phyloP scores from a whole-genome alignment of 2,797 vertebrate species.

The Neosilurus mollespiculum region DNA sequence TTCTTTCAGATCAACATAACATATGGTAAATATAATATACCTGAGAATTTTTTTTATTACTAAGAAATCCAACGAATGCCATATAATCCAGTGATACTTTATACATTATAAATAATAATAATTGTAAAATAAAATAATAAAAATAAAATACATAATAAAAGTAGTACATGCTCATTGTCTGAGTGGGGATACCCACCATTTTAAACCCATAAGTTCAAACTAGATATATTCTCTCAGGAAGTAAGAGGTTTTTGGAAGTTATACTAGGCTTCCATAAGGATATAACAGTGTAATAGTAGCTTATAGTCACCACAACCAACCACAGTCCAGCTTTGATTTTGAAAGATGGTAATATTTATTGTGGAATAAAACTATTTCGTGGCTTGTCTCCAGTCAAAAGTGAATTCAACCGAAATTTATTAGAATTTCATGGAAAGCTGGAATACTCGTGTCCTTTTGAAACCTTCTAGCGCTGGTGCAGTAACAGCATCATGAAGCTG shows the following conservation, averaged over 20 bases:
- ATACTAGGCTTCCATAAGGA: slow-evolving; percentile 4
- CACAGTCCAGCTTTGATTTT: not conserved
- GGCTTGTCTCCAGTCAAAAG: not conserved
- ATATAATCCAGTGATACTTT: not conserved
- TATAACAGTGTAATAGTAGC: not conserved
- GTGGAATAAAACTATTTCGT: not conserved
- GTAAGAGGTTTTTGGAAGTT: not conserved
- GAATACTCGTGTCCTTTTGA: not conserved
- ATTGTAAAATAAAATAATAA: not conserved
- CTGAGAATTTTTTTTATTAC: not conserved
- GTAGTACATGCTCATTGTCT: not conserved
- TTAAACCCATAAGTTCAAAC: not conserved
- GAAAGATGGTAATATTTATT: not conserved
- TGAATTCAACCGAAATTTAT: not conserved
- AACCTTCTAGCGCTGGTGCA: too few relatives aligned
- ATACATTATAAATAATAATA: not conserved
- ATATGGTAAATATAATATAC: too few relatives aligned
- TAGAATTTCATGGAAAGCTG: not conserved
- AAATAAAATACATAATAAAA: not conserved
- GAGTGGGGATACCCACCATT: not conserved
- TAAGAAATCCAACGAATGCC: not conserved
- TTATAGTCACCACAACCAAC: not conserved
- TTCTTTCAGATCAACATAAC: not conserved
- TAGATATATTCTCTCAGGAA: not conserved
- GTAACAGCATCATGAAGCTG: not conserved